Conservation (phyloP, 1,140 invertebrate genomes). For the Temnothorax curvispinosus region DNA sequence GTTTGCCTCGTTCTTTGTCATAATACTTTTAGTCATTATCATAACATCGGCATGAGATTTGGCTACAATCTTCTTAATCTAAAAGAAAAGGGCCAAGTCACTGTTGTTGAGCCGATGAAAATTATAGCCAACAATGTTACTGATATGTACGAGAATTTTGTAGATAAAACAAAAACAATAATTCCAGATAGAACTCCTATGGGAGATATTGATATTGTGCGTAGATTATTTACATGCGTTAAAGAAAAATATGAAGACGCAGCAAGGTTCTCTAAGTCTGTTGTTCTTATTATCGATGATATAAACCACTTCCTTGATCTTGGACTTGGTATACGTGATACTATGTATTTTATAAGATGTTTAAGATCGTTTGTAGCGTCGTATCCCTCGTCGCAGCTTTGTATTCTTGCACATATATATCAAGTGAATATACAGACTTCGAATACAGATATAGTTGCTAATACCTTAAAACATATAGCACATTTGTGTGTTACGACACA, state of each 20-base stretch:
- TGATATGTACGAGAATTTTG: slow-evolving; percentile 77
- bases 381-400: slow-evolving; percentile 82
- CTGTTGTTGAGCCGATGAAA: slow-evolving; percentile 87
- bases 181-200: slow-evolving; percentile 71
- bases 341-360: slow-evolving; percentile 86
- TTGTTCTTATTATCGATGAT: slow-evolving; percentile 89
- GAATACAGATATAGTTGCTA: slow-evolving; percentile 84
- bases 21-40: slow-evolving; percentile 90
- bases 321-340: slow-evolving; percentile 85
- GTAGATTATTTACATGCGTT: slow-evolving; percentile 75
- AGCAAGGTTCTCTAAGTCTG: slow-evolving; percentile 71
- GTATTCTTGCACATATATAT: slow-evolving; percentile 85
- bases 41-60: slow-evolving; percentile 90
- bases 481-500: slow-evolving; percentile 88
- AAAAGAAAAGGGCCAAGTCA: slow-evolving; percentile 85
- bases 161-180: slow-evolving; percentile 73
- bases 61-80: slow-evolving; percentile 89
- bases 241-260: slow-evolving; percentile 77
- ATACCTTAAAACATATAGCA: slow-evolving; percentile 87
- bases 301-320: slow-evolving; percentile 89
- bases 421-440: slow-evolving; percentile 85
- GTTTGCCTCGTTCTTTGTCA: slow-evolving; percentile 89
- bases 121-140: slow-evolving; percentile 83
- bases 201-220: slow-evolving; percentile 78
- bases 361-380: slow-evolving; percentile 82